Evolutionary conservation across 2,888 invertebrate genomes (phyloP), one percentile per base, ranked within the genome.

Genomic region (Apodemia duryi): DNA sequence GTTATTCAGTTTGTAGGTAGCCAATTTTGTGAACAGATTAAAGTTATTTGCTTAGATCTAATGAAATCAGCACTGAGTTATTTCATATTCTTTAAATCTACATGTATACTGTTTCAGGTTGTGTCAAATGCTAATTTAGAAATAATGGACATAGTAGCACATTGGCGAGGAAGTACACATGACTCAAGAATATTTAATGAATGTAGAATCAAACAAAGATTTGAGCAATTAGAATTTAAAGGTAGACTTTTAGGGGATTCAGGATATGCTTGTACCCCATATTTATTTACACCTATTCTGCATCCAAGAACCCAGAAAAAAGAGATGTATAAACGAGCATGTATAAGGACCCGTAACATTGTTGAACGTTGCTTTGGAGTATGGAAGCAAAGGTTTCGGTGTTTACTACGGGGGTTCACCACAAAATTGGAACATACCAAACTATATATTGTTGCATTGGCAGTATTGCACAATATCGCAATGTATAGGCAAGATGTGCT

Each of bases 131-230:
- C 71, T 9, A 67, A 69, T 32, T 65, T 72, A 43, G 60, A 70
- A 61, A 74, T 74, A 7, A 68, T 64, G 65, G 69, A 70, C 60
- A 72, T 68, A 61, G 71, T 74, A 7, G 72, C 71, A 49, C 67
- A 65, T 9, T 73, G 73, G 73, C 69, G 70, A 57, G 72, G 73
- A 61, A 70, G 70, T 43, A 66, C 69, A 10, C 73, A 72, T 68
- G 73, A 72, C 51, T 68, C 70, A 3, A 64, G 71, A 57, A 71
- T 75, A 54, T 71, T 71, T 11, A 68, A 62, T 32, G 70, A 71
- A 51, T 49, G 63, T 38, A 29, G 63, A 13, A 21, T 21, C 21
- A 51, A 51, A 51, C 51, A 51, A 51, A 51, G n/a, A 21, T 51
- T 51, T 49, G 49, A 51, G 51, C 7, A 51, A 21, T 21, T 5